phyloP scores from a whole-genome alignment of 2,888 invertebrate genomes.

The Julus scandinavius region DNA sequence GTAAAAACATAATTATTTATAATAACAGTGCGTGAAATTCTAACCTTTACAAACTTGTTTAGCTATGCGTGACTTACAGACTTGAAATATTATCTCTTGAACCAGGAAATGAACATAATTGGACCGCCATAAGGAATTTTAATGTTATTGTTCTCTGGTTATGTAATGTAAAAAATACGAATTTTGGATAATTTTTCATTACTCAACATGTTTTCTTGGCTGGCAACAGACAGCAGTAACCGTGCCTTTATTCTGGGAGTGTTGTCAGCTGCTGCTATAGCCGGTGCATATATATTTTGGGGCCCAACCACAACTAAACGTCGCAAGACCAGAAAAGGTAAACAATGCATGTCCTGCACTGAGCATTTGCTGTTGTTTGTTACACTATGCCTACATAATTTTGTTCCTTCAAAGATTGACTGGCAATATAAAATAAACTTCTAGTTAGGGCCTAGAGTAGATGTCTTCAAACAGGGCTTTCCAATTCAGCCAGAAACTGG shows the following conservation, averaged over 20 bases:
- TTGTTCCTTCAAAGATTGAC: too few species aligned
- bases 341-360: background rate
- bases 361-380: too few species aligned
- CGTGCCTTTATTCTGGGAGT: background rate
- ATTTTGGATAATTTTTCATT: background rate
- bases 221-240: background rate
- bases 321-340: constrained; percentile 33
- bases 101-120: too few species aligned
- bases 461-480: too few species aligned
- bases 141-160: too few species aligned
- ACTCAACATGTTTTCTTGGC: background rate
- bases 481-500: too few species aligned
- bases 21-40: background rate
- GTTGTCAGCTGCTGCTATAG: background rate
- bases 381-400: too few species aligned
- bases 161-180: too few species aligned
- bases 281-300: constrained; percentile 43
- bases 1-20: background rate
- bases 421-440: too few species aligned
- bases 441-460: too few species aligned
- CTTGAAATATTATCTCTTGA: background rate
- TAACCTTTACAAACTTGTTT: background rate
- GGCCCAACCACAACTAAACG: background rate
- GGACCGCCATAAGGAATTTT: too few species aligned
- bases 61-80: background rate